phyloP scores from a whole-genome alignment of 2,888 invertebrate genomes.

The Gymnoscelis rufifasciata region DNA sequence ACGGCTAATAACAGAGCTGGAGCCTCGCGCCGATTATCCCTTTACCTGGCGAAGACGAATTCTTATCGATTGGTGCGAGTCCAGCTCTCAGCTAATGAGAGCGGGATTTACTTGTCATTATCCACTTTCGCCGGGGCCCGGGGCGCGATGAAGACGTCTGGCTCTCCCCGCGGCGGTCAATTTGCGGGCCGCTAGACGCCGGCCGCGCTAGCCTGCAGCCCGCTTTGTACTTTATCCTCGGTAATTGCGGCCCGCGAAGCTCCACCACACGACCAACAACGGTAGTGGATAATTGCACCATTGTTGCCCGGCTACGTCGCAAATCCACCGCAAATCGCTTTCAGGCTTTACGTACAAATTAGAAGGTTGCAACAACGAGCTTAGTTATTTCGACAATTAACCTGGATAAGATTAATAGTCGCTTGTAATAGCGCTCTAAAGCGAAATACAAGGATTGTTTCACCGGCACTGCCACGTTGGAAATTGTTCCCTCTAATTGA shows the following conservation, averaged over 20 bases:
- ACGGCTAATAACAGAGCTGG: slow-evolving; percentile 72
- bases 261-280: slow-evolving; percentile 57
- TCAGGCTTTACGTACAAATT: slow-evolving; percentile 57
- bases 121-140: slow-evolving; percentile 70
- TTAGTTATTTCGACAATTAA: slow-evolving; percentile 65
- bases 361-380: slow-evolving; percentile 54
- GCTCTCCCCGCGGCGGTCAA: slow-evolving; percentile 59
- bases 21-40: slow-evolving; percentile 69
- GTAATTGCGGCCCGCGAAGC: slow-evolving; percentile 65
- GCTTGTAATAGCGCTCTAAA: slow-evolving; percentile 36
- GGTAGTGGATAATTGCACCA: slow-evolving; percentile 71
- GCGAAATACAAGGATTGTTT: slow-evolving; percentile 42
- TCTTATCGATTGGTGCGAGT: slow-evolving; percentile 70
- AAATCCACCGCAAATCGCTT: slow-evolving; percentile 54
- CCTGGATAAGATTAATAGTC: slow-evolving; percentile 61
- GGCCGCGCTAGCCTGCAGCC: slow-evolving; percentile 50
- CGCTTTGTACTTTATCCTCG: slow-evolving; percentile 67
- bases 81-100: slow-evolving; percentile 72
- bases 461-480: slow-evolving; percentile 24
- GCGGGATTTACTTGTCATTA: slow-evolving; percentile 74
- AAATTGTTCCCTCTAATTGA: slow-evolving; percentile 20
- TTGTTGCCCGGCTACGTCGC: slow-evolving; percentile 58
- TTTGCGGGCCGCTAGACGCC: slow-evolving; percentile 57
- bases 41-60: slow-evolving; percentile 71
- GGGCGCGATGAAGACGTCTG: slow-evolving; percentile 70